A percentile compares a stretch with the other conserved stretches of the same genome.
These are phyloP conservation scores for Fistularia commersonii DNA, from an alignment of 2,797 vertebrate species.

Conservation along the genomic window DNA sequence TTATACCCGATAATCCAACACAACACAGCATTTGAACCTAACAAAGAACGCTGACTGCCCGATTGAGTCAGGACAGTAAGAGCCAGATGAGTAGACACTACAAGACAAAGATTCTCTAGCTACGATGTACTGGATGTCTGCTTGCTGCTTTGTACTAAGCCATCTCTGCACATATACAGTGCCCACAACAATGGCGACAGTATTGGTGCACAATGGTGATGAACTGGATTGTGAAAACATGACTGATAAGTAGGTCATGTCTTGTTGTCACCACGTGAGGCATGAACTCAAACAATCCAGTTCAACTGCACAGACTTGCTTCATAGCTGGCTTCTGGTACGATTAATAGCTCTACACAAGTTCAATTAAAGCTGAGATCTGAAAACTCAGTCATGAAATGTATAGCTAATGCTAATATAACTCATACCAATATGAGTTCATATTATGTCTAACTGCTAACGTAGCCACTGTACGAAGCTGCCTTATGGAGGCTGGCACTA, in stretches of 20 bases:
- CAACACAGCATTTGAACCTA: no score
- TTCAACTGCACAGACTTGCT: conserved; percentile 32
- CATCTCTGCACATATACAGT: conserved; percentile 55
- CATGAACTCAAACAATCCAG: conserved; percentile 60
- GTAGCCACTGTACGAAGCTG: no score
- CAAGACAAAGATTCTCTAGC: conserved; percentile 22
- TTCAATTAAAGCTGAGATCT: background rate
- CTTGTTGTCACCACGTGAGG: conserved; percentile 69
- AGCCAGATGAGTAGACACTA: conserved; percentile 30
- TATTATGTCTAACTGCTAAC: no score
- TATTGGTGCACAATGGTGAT: conserved; percentile 67
- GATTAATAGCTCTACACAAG: conserved; percentile 20
- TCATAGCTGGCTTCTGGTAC: conserved; percentile 32
- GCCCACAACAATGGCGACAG: conserved; percentile 66
- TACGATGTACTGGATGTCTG: conserved; percentile 34
- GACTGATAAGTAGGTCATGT: conserved; percentile 78
- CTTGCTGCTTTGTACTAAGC: conserved; percentile 41
- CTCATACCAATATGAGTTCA: no score
- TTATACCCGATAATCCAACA: no score
- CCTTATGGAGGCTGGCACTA: no score
- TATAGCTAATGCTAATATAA: background rate
- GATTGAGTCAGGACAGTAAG: conserved; percentile 6
- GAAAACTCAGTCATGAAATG: background rate
- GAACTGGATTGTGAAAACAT: conserved; percentile 65
- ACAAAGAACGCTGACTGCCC: conserved; percentile 2